phyloP scores from a whole-genome alignment of 2,113 vertebrate species.

The Macheiramphus alcinus region DNA sequence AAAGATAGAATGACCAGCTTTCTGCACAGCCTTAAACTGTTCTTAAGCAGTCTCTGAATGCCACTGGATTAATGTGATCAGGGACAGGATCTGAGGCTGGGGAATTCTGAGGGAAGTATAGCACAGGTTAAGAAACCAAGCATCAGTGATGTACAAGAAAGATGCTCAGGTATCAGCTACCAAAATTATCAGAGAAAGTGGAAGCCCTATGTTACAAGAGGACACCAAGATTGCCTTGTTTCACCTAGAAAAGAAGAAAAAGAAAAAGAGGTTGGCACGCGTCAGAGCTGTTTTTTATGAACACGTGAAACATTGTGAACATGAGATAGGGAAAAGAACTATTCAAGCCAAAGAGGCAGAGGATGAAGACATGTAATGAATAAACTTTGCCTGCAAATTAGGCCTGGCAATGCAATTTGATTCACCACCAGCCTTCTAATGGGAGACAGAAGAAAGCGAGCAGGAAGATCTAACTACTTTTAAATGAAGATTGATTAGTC shows the following conservation, averaged over 20 bases:
- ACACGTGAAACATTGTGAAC: neutral
- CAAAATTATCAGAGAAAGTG: neutral
- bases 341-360: neutral
- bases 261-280: neutral
- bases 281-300: neutral
- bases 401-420: neutral
- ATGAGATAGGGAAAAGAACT: neutral
- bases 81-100: neutral
- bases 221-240: neutral
- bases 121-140: neutral
- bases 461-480: neutral
- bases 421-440: neutral
- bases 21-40: neutral
- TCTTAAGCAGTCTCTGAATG: neutral
- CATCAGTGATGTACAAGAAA: neutral
- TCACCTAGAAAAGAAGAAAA: neutral
- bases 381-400: neutral
- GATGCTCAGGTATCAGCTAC: neutral
- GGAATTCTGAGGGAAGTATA: neutral
- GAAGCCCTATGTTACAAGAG: neutral
- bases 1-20: neutral
- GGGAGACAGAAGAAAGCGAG: neutral
- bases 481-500: neutral
- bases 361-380: neutral
- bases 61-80: neutral